phyloP scores from a whole-genome alignment of 2,113 vertebrate genomes.

The Scomber japonicus region DNA sequence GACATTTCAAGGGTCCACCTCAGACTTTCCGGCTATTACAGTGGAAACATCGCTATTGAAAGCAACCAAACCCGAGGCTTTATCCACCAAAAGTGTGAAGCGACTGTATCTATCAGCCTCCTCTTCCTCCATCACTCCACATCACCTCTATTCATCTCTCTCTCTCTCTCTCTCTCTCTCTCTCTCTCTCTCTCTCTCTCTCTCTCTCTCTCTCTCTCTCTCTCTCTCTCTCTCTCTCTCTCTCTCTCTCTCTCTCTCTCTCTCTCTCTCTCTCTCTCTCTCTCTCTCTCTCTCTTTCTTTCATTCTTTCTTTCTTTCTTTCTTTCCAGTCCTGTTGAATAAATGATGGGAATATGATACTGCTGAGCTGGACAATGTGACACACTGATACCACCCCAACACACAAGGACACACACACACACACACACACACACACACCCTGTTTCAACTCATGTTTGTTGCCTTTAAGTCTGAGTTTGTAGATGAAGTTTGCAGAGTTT shows the following conservation, averaged over 20 bases:
- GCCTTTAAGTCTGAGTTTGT: slow-evolving; percentile 1
- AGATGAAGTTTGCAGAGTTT: slow-evolving; percentile 8
- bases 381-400: slow-evolving; percentile 12
- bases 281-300: no score
- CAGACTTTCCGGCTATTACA: no score
- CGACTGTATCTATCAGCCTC: not conserved
- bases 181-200: no score
- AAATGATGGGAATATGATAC: slow-evolving; percentile 70
- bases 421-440: not conserved
- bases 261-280: no score
- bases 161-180: not conserved
- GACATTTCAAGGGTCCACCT: no score
- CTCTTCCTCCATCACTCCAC: not conserved
- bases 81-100: not conserved
- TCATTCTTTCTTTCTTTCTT: no score
- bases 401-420: not conserved
- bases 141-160: not conserved
- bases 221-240: not conserved
- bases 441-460: not conserved
- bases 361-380: not conserved
- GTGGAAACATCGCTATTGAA: not conserved
- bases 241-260: not conserved
- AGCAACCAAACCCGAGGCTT: not conserved
- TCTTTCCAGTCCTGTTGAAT: slow-evolving; percentile 55
- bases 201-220: no score